Percentiles rank a stretch among this genome's conserved stretches.
Conservation (phyloP, 2,888 invertebrate genomes). For the Machimus rusticus region DNA sequence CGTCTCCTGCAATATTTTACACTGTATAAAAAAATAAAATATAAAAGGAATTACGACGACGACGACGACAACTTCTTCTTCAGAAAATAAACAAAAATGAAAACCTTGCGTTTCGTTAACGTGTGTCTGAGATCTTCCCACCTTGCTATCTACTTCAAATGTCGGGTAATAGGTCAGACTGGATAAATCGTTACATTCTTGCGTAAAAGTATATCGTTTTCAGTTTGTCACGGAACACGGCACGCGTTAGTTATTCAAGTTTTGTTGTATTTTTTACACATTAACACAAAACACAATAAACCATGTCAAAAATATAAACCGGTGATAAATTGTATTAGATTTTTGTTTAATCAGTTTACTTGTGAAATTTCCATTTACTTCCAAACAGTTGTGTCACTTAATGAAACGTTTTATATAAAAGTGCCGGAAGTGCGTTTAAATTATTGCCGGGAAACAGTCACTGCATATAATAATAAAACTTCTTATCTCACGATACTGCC, state of each 20-base stretch:
- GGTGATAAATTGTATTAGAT: not conserved
- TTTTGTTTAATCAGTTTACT: not conserved
- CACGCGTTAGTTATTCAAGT: not conserved
- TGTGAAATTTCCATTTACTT: not conserved
- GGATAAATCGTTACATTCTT: constrained; percentile 1
- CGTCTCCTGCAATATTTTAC: not conserved
- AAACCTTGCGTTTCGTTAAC: not conserved
- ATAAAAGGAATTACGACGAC: not conserved
- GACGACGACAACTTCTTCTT: not conserved
- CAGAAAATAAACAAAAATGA: not conserved
- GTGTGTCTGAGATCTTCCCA: not conserved
- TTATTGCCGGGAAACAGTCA: not conserved
- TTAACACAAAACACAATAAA: not conserved
- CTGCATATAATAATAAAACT: not conserved
- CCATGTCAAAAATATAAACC: not conserved
- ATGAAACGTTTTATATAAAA: not conserved
- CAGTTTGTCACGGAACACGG: not conserved
- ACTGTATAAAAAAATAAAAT: not conserved
- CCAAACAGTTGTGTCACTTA: not conserved
- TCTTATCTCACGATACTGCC: not conserved
- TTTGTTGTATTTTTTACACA: not conserved
- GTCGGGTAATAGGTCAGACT: constrained; percentile 13
- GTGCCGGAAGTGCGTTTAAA: not conserved
- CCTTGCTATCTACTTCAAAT: not conserved
- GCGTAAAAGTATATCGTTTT: not conserved